Conservation (phyloP, 2,113 vertebrate genomes). For the Theropithecus gelada region DNA sequence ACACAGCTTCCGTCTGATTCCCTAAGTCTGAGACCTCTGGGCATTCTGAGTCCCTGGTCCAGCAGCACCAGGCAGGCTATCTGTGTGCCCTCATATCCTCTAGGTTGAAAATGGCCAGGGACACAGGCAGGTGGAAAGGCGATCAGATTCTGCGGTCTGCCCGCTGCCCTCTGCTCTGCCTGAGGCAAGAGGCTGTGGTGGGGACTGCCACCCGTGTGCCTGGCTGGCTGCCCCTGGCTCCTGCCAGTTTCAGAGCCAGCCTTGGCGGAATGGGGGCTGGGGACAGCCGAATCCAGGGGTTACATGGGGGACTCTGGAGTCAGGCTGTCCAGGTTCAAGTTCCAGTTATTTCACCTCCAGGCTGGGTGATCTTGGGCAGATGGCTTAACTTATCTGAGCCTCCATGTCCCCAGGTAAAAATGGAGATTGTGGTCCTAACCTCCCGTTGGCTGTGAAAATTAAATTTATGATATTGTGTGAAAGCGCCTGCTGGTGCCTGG, state of each 20-base stretch:
- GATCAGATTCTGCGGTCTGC: neutral
- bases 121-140: fast-evolving
- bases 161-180: neutral
- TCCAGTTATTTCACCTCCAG: neutral
- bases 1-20: fast-evolving
- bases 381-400: neutral
- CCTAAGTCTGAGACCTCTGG: neutral
- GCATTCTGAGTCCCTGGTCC: neutral
- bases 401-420: neutral
- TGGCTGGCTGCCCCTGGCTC: neutral
- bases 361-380: neutral
- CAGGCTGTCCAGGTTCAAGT: neutral
- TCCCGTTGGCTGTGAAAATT: neutral
- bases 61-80: fast-evolving
- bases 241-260: neutral
- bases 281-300: neutral
- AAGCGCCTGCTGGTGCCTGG: fast-evolving
- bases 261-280: fast-evolving
- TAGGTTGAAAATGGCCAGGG: neutral
- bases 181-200: fast-evolving
- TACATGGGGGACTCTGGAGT: fast-evolving
- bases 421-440: fast-evolving
- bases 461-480: fast-evolving
- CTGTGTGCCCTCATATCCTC: neutral
- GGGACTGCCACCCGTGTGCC: neutral